Evolutionary conservation across 2,797 vertebrate species (phyloP), one percentile per base, ranked within the genome.

Genomic region (Protosalanx chinensis): DNA sequence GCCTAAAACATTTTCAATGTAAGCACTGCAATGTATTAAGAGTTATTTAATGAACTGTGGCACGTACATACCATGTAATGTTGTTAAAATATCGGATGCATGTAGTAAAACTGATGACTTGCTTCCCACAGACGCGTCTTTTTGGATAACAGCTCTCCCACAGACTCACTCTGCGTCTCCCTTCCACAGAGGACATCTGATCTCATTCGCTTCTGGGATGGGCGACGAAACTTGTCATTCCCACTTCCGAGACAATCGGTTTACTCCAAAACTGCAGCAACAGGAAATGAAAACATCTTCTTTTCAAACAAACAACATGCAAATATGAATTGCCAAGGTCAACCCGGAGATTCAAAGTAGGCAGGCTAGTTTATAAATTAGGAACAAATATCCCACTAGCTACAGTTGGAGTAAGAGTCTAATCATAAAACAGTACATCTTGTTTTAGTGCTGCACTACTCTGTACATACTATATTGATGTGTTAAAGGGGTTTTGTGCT

Each of bases 151-250:
- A 72, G 71, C 46, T 71, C 56, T n/a, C 60, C 7, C 23, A 13
- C 0, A n/a, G n/a, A 33, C 6, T 18, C 23, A 18, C 35, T 15
- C 64, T 66, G 53, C 5, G n/a, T 23, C 33, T 27, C 53, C 46
- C 71, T 72, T 72, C 71, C 71, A 64, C 64, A 32, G 27, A 51
- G 70, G 59, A 23, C 29, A 27, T 49, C 20, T 46, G 53, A 53
- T 10, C 35, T 29, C 58, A 10, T 60, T 27, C 58, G 58, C 27
- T 60, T 29, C 7, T 23, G 58, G 23, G 58, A 60, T 60, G 57
- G 57, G 58, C 12, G 16, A 23, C 18, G 6, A 57, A 23, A 10
- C 58, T n/a, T 27, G 23, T 12, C 58, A 23, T 60, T 20, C 58
- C 58, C 23, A 60, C 27, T 60, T 60, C 58, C 7, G 27, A 60